Evolutionary conservation across 2,113 vertebrate genomes (phyloP).

Genomic region (Alligator sinensis): DNA sequence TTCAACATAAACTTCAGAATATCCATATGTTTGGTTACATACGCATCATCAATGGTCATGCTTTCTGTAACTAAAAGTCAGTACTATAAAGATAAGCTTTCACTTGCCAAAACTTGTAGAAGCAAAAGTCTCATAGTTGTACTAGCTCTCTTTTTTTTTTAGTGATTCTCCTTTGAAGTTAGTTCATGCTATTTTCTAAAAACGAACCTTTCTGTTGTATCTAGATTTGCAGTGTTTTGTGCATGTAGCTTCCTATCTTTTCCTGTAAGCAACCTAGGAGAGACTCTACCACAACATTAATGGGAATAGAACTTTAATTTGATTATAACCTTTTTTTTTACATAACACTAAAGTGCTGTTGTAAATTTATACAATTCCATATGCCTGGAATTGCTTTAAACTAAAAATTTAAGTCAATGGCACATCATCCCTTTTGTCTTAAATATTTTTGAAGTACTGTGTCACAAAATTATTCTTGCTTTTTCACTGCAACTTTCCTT

Average conservation of each 20-base stretch:
- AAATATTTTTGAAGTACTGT: not conserved
- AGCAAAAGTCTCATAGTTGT: too few relatives aligned
- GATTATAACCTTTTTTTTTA: not conserved
- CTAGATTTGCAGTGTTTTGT: not conserved
- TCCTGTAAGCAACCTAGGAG: not conserved
- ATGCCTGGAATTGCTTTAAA: not conserved
- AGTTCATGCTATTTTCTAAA: not conserved
- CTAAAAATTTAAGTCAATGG: not conserved
- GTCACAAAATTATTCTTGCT: not conserved
- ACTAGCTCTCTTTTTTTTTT: not conserved
- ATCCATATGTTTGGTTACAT: not conserved
- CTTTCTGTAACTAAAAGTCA: not conserved
- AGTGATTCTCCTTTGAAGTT: not conserved
- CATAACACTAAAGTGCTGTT: not conserved
- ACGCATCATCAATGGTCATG: not conserved
- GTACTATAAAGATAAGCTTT: not conserved
- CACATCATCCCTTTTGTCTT: not conserved
- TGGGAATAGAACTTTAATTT: not conserved
- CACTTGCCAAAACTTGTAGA: too few relatives aligned
- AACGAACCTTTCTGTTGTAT: not conserved
- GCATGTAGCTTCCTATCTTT: not conserved
- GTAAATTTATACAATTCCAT: not conserved
- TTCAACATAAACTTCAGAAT: not conserved
- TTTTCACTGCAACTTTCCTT: slow-evolving; percentile 23
- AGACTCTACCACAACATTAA: not conserved